These are phyloP conservation scores for Darevskia nairensis DNA, from an alignment of 2,797 vertebrate species.

Conservation along the genomic window DNA sequence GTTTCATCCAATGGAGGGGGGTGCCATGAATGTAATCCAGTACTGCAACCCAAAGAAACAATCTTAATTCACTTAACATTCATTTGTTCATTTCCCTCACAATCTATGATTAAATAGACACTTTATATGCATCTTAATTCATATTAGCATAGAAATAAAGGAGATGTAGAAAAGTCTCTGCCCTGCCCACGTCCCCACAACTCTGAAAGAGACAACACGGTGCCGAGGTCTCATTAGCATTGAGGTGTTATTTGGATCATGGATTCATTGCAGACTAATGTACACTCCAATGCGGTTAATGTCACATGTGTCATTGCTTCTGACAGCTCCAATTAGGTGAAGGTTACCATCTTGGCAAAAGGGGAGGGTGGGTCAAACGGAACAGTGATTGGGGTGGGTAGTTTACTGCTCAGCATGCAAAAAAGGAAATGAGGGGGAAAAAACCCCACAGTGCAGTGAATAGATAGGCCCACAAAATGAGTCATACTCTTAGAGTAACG, in stretches of 20 bases:
- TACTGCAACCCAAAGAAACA: neutral
- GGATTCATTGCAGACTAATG: slow-evolving; percentile 58
- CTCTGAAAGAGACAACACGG: neutral
- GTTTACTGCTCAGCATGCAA: neutral
- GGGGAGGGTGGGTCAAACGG: neutral
- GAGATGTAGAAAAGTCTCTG: slow-evolving; percentile 40
- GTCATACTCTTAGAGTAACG: neutral
- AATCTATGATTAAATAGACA: neutral
- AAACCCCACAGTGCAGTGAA: too few relatives aligned
- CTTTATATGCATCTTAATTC: slow-evolving; percentile 6
- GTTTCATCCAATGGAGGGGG: neutral
- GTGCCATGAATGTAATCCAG: too few relatives aligned
- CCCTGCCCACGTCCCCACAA: slow-evolving; percentile 24
- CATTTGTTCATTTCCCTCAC: neutral
- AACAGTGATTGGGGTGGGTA: neutral
- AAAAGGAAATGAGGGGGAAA: neutral
- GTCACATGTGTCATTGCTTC: slow-evolving; percentile 68
- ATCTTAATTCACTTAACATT: neutral
- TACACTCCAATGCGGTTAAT: slow-evolving; percentile 67
- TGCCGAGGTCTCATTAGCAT: slow-evolving; percentile 11
- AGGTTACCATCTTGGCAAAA: slow-evolving; percentile 59
- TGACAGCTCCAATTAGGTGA: slow-evolving; percentile 69
- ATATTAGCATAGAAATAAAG: slow-evolving; percentile 2
- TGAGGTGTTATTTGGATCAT: slow-evolving; percentile 57
- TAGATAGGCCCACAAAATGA: neutral